Conservation (phyloP, 2,888 invertebrate species). For the Cataglyphis altisquamis region DNA sequence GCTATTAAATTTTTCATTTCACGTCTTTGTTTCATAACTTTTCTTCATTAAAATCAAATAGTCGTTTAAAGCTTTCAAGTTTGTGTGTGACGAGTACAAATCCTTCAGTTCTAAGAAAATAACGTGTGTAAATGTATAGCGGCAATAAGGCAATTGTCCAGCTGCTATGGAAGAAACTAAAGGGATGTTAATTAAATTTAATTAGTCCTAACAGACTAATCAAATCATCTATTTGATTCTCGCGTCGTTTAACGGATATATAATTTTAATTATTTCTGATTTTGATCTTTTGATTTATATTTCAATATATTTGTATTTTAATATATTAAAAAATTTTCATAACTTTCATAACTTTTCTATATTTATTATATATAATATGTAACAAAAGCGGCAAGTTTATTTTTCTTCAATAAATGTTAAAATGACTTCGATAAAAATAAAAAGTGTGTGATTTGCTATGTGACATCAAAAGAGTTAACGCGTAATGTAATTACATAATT, state of each 20-base stretch:
- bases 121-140: not conserved
- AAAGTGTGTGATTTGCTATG: not conserved
- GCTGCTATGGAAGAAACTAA: not conserved
- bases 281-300: not conserved
- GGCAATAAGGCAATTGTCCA: slow-evolving; percentile 10
- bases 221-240: not conserved
- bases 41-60: not conserved
- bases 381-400: not conserved
- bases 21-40: not conserved
- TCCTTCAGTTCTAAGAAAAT: slow-evolving; percentile 2
- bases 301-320: not conserved
- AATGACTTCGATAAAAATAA: not conserved
- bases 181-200: not conserved
- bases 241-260: not conserved
- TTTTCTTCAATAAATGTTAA: not conserved
- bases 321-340: not conserved
- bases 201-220: not conserved
- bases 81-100: not conserved
- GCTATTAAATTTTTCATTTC: slow-evolving; percentile 11
- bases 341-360: not conserved
- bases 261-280: not conserved
- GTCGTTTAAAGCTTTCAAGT: not conserved
- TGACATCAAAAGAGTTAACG: not conserved
- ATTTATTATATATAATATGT: not conserved
- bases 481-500: not conserved